Evolutionary conservation across 2,797 vertebrate genomes (phyloP).

Genomic region (Gambusia yucatana): DNA sequence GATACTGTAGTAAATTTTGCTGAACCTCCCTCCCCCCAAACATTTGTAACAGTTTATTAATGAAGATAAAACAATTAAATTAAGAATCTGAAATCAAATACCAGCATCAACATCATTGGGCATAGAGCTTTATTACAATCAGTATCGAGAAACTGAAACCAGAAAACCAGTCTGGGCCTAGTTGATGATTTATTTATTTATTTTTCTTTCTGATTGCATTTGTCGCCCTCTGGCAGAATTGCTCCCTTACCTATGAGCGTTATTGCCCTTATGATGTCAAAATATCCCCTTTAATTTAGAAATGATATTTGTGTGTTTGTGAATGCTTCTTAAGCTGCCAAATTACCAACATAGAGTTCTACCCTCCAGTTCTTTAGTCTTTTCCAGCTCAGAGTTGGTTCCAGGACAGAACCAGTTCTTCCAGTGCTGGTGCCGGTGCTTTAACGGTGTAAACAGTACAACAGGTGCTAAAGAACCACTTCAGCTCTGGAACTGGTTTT

Average conservation of each 20-base stretch:
- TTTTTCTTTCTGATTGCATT: neutral
- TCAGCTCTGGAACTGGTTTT: neutral
- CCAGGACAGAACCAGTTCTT: neutral
- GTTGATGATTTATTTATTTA: neutral
- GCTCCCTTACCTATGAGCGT: neutral
- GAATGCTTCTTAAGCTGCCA: neutral
- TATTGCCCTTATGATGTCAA: neutral
- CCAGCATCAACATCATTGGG: neutral
- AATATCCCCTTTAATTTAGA: neutral
- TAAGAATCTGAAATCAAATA: neutral
- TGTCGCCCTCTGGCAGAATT: neutral
- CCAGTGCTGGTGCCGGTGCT: neutral
- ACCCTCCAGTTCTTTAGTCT: neutral
- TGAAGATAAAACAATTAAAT: neutral
- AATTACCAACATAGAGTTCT: neutral
- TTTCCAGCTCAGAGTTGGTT: neutral
- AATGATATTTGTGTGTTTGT: neutral
- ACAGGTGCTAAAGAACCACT: neutral
- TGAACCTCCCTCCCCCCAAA: too few species aligned
- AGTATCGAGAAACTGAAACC: too few species aligned
- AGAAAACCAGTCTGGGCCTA: neutral
- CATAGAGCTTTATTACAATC: neutral
- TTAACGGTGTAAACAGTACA: neutral
- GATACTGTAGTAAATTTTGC: too few species aligned
- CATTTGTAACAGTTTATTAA: too few species aligned